Percentiles rank a stretch among this genome's conserved stretches.
phyloP scores from a whole-genome alignment of 2,797 vertebrate species.

The Anableps anableps region DNA sequence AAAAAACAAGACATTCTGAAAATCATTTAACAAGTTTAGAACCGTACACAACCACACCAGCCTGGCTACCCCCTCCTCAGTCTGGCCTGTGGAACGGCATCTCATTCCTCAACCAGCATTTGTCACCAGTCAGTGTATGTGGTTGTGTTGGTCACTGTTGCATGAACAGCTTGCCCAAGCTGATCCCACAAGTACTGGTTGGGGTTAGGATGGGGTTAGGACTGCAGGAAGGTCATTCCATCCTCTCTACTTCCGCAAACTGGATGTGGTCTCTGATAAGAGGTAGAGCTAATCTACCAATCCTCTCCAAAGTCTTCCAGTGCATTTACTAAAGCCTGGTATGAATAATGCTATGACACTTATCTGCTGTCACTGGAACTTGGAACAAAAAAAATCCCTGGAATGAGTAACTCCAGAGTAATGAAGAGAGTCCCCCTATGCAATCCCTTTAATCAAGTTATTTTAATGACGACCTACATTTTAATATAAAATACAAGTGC shows the following conservation, averaged over 20 bases:
- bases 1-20: not conserved
- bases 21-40: not conserved
- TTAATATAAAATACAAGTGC: not conserved
- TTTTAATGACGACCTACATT: not conserved
- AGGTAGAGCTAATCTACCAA: not conserved
- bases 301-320: not conserved
- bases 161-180: no score
- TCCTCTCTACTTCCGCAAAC: no score
- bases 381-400: no score
- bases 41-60: not conserved
- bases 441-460: not conserved
- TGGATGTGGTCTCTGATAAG: no score
- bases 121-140: not conserved
- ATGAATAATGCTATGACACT: not conserved
- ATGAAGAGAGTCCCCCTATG: not conserved
- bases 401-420: not conserved
- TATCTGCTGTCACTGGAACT: not conserved
- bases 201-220: no score
- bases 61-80: no score
- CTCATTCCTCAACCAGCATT: not conserved
- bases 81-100: not conserved
- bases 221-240: no score
- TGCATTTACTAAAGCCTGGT: not conserved
- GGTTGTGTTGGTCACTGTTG: no score
- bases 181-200: no score